Conservation (phyloP, 2,888 invertebrate species). For the Heliothis peltigera region DNA sequence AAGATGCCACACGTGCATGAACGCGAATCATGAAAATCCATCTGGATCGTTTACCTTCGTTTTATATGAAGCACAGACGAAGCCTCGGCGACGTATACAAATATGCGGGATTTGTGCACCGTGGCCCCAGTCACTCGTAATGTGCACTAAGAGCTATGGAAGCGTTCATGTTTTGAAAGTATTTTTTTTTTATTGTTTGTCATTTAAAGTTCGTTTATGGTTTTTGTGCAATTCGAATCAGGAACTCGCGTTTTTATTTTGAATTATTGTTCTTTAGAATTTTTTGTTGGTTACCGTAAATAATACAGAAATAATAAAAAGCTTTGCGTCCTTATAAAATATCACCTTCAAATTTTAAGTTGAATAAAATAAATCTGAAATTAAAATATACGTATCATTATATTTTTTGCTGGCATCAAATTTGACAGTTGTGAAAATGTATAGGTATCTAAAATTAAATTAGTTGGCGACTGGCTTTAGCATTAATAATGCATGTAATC, state of each 20-base stretch:
- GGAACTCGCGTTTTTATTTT: background rate
- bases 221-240: background rate
- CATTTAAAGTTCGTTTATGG: background rate
- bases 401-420: slow-evolving; percentile 2
- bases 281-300: no score
- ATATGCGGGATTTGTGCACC: slow-evolving; percentile 40
- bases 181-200: background rate
- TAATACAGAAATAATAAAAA: no score
- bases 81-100: slow-evolving; percentile 33
- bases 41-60: slow-evolving; percentile 36
- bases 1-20: slow-evolving; percentile 17
- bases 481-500: slow-evolving; percentile 20
- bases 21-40: slow-evolving; percentile 40
- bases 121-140: slow-evolving; percentile 8
- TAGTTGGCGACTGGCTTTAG: background rate
- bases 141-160: slow-evolving; percentile 15
- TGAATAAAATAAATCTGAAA: no score
- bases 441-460: slow-evolving; percentile 2
- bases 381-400: background rate
- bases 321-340: no score
- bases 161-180: slow-evolving; percentile 3
- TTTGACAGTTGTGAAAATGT: background rate
- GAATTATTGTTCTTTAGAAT: no score
- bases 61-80: slow-evolving; percentile 28
- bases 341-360: no score